Base-by-base conservation (phyloP, 2,113 vertebrate genomes). In the Balaeniceps rex region DNA sequence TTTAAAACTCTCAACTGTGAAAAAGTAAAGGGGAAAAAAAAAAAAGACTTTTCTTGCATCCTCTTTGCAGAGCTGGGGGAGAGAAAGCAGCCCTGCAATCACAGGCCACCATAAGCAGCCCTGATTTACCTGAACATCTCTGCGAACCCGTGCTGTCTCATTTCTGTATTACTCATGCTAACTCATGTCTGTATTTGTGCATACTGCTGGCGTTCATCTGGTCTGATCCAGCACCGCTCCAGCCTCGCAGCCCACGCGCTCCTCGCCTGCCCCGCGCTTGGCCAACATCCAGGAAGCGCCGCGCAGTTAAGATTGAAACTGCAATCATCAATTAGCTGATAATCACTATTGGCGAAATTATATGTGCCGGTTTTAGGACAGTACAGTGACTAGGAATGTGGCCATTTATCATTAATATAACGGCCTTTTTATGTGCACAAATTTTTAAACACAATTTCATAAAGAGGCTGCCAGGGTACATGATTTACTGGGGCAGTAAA, bases 401-500 rank as follows among this genome's bases (percentile, higher is more conserved):
- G 90, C 82, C 76, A 38, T 94, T 94, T 86, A 21, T 91, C 93
- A 93, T 47, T 22, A 61, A 11, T 7, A 5, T 87, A 94, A 95
- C 58, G 68, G 81, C 63, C 87, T 84, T 95, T 97, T 96, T 96
- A 95, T 96, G 83, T 38, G 77, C 76, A 54, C 89, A 90, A 87
- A 84, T 97, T 93, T 86, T 96, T 90, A 93, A 96, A 90, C 87
- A 66, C 93, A 76, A 60, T 94, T 90, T 88, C 74, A 42, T 86
- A 58, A 92, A 96, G 85, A 93, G 79, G 40, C 88, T 92, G 88
- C 86, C 90, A 87, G 7, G 8, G 87, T 31, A 15, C 6, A 0
- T 87, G 89, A 97, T 93, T 95, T 97, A 96, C 80, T 38, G 74
- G 81, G 87, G 70, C 69, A 83, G 49, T 95, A 83, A 94, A 97